Evolutionary conservation across 1,140 invertebrate genomes (phyloP).

Genomic region (Dinoponera quadriceps): DNA sequence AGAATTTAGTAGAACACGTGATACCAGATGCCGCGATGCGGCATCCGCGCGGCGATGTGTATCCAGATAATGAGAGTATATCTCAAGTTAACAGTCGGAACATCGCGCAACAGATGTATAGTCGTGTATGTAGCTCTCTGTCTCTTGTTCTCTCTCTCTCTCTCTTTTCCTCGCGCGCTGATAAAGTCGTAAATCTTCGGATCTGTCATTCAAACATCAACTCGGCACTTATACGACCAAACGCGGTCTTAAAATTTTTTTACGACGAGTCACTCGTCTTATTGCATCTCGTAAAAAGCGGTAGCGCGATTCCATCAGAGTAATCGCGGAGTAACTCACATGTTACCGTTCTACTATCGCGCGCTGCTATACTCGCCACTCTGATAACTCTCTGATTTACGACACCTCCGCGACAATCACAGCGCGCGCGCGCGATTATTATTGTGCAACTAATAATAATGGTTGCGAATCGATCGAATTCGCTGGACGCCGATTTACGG

Average conservation of each 20-base stretch:
- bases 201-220: conserved; percentile 48
- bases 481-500: background rate
- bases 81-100: conserved; percentile 19
- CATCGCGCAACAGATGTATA: conserved; percentile 10
- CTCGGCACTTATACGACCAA: conserved; percentile 42
- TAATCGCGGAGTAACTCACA: background rate
- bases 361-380: background rate
- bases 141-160: too few species aligned
- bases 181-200: conserved; percentile 46
- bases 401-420: background rate
- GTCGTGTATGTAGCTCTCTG: background rate
- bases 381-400: conserved; percentile 49
- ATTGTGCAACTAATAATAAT: background rate
- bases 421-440: background rate
- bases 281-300: conserved; percentile 40
- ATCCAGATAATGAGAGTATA: conserved; percentile 50
- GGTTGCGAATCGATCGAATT: background rate
- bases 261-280: conserved; percentile 38
- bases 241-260: conserved; percentile 12
- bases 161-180: background rate
- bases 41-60: background rate
- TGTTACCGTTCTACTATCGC: conserved; percentile 3
- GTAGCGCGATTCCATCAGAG: background rate
- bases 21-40: background rate
- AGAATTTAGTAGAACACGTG: conserved; percentile 56